phyloP scores from a whole-genome alignment of 2,113 vertebrate genomes.

The Clupea harengus region DNA sequence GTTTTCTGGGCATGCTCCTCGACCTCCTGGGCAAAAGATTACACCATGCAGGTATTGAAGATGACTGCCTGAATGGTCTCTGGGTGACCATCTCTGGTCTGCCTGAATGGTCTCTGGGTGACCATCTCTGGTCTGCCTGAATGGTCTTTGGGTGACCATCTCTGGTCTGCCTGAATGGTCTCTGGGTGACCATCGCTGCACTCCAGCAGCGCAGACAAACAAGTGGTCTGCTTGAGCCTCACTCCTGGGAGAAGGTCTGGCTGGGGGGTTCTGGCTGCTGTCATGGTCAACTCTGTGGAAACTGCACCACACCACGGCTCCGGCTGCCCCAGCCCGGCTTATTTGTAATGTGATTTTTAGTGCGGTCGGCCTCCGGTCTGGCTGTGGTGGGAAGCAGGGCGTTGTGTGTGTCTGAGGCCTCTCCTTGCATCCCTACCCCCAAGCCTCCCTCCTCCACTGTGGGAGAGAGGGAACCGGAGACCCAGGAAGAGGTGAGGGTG shows the following conservation, averaged over 20 bases:
- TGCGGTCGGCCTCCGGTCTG: background rate
- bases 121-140: background rate
- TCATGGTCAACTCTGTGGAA: background rate
- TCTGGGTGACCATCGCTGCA: background rate
- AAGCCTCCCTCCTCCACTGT: background rate
- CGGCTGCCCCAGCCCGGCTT: background rate
- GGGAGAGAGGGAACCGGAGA: background rate
- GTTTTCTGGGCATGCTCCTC: background rate
- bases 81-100: background rate
- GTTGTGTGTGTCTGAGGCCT: background rate
- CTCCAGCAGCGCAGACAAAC: background rate
- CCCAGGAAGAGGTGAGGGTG: background rate
- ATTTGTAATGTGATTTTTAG: constrained; percentile 9
- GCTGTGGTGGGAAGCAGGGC: background rate
- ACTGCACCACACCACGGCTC: background rate
- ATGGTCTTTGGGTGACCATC: background rate
- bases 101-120: background rate
- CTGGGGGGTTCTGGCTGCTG: background rate
- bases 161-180: background rate
- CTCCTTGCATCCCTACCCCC: background rate
- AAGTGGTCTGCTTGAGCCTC: background rate
- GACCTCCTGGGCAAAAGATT: background rate
- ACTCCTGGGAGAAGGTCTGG: background rate
- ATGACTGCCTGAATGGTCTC: background rate
- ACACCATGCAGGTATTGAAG: background rate